Percentiles rank a stretch among this genome's conserved stretches.
These are phyloP conservation scores for Danio aesculapii DNA, from an alignment of 2,797 vertebrate species.

Conservation along the genomic window DNA sequence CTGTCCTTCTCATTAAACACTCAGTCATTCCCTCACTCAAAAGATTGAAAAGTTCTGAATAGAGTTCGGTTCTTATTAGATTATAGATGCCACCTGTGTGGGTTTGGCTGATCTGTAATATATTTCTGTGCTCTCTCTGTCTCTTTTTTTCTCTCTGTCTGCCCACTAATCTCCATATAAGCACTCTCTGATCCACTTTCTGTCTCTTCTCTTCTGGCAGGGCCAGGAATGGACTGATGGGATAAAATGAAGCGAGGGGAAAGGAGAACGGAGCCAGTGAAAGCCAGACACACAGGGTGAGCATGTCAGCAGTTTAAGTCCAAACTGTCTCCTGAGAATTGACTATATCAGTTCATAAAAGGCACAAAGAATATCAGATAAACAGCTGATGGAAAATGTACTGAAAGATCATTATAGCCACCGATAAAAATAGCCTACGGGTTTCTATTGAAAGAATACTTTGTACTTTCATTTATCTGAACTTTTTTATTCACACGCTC, in stretches of 20 bases:
- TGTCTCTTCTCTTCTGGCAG: background rate
- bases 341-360: background rate
- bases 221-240: conserved; percentile 21
- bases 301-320: conserved; percentile 32
- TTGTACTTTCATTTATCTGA: background rate
- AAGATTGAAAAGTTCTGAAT: background rate
- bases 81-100: background rate
- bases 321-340: conserved; percentile 23
- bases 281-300: conserved; percentile 29
- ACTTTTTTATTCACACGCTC: background rate
- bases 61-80: conserved; percentile 16
- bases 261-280: background rate
- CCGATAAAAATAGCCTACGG: background rate
- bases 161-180: background rate
- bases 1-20: background rate
- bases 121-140: background rate
- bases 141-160: background rate
- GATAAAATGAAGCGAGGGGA: conserved; percentile 13
- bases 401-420: background rate
- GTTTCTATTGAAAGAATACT: background rate
- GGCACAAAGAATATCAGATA: conserved; percentile 18
- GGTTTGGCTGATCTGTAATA: conserved; percentile 1
- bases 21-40: background rate
- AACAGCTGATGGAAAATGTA: conserved; percentile 10
- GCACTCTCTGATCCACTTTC: conserved; percentile 17